These are phyloP conservation scores for Pollenia griseotomentosa DNA, from an alignment of 2,888 invertebrate genomes.

Conservation along the genomic window DNA sequence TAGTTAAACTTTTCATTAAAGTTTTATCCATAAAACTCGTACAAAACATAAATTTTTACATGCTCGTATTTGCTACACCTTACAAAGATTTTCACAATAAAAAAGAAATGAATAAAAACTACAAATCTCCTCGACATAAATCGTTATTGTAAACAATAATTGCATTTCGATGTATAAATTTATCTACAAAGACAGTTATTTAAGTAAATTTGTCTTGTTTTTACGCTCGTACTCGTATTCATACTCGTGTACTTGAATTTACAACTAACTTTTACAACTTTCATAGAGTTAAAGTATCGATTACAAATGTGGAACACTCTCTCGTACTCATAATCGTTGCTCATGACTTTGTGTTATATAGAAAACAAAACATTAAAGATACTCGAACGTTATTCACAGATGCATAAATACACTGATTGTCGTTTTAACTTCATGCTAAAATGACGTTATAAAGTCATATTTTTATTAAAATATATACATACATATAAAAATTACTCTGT, in stretches of 20 bases:
- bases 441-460: constrained; percentile 54
- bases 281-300: constrained; percentile 63
- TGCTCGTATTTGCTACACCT: not conserved
- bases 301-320: constrained; percentile 57
- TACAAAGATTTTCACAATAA: not conserved
- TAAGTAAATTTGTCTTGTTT: not conserved
- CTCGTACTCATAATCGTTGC: not conserved
- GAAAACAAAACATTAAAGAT: not conserved
- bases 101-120: not conserved
- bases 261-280: constrained; percentile 37
- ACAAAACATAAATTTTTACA: constrained; percentile 19
- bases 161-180: constrained; percentile 32
- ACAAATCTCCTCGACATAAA: not conserved
- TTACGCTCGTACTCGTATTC: constrained; percentile 21
- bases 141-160: not conserved
- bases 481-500: constrained; percentile 18
- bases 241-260: constrained; percentile 26
- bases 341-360: constrained; percentile 22
- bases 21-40: constrained; percentile 41
- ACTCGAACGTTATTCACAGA: not conserved
- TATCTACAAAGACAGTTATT: constrained; percentile 41
- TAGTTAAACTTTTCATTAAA: not conserved
- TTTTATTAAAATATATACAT: constrained; percentile 37
- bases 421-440: constrained; percentile 12
- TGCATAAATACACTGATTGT: not conserved